Evolutionary conservation across 2,113 vertebrate genomes (phyloP).

Genomic region (Etheostoma spectabile): DNA sequence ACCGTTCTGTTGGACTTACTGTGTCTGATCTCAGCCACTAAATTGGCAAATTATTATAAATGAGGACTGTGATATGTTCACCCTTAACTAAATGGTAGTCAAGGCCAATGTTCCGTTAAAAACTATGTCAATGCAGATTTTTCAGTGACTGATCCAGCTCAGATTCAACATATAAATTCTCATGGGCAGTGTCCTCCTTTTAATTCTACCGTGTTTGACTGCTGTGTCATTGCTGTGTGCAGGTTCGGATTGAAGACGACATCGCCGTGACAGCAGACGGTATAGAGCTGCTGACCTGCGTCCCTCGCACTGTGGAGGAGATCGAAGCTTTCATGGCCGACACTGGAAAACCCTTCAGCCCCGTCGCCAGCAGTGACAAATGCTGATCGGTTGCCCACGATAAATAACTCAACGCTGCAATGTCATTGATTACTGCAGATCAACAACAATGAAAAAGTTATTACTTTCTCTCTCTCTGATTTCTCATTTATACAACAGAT

Average conservation of each 20-base stretch:
- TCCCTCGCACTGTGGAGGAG: conserved; percentile 94
- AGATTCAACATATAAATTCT: background rate
- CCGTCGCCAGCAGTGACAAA: conserved; percentile 43
- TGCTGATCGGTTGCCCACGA: conserved; percentile 4
- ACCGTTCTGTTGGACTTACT: background rate
- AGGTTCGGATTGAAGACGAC: conserved; percentile 97
- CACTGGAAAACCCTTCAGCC: conserved; percentile 74
- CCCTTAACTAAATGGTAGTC: background rate
- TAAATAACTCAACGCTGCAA: background rate
- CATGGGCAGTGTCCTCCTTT: background rate
- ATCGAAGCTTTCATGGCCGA: conserved; percentile 94
- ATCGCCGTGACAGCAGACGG: conserved; percentile 88
- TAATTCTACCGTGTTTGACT: background rate
- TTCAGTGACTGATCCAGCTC: background rate
- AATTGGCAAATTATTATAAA: background rate
- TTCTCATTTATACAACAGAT: background rate
- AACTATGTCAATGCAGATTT: background rate
- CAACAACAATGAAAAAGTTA: background rate
- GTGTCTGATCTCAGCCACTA: background rate
- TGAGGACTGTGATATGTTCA: background rate
- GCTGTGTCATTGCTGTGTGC: conserved; percentile 15
- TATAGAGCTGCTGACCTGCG: conserved; percentile 93
- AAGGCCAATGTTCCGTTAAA: background rate
- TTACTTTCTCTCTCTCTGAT: background rate
- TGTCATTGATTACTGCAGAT: background rate